These are phyloP conservation scores for Smutsia gigantea DNA, from an alignment of 2,797 vertebrate genomes.

Conservation along the genomic window DNA sequence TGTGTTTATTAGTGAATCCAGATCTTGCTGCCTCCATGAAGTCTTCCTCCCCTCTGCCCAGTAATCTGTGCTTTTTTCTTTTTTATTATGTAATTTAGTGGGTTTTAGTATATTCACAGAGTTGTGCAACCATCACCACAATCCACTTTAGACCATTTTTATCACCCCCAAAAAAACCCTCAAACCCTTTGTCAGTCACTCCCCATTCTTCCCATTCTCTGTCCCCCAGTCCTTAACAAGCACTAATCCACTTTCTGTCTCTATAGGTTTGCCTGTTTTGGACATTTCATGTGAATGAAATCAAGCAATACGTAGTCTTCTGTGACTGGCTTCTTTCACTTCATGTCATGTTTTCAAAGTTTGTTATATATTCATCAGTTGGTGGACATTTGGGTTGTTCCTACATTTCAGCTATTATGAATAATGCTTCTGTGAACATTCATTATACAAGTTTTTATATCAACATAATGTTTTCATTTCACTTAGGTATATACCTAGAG, in stretches of 20 bases:
- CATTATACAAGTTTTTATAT: not conserved
- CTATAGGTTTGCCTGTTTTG: not conserved
- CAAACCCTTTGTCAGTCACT: not conserved
- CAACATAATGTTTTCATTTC: not conserved
- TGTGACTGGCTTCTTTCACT: slow-evolving; percentile 1
- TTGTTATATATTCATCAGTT: not conserved
- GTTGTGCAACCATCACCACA: not conserved
- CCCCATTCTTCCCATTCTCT: not conserved
- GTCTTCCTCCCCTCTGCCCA: not conserved
- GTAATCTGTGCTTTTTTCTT: not conserved
- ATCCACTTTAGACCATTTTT: not conserved
- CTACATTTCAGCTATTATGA: not conserved
- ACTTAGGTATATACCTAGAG: not conserved
- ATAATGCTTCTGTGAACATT: not conserved
- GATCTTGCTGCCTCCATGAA: not conserved
- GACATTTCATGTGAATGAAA: not conserved
- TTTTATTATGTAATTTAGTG: not conserved
- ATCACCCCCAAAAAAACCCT: not conserved
- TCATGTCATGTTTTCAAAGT: not conserved
- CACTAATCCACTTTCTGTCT: not conserved
- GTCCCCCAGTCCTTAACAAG: not conserved
- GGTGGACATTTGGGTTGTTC: not conserved
- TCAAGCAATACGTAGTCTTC: not conserved
- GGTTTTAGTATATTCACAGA: not conserved
- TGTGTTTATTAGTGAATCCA: not conserved